These are phyloP conservation scores for Dermatophagoides farinae DNA, from an alignment of 1,140 invertebrate species.

Conservation along the genomic window DNA sequence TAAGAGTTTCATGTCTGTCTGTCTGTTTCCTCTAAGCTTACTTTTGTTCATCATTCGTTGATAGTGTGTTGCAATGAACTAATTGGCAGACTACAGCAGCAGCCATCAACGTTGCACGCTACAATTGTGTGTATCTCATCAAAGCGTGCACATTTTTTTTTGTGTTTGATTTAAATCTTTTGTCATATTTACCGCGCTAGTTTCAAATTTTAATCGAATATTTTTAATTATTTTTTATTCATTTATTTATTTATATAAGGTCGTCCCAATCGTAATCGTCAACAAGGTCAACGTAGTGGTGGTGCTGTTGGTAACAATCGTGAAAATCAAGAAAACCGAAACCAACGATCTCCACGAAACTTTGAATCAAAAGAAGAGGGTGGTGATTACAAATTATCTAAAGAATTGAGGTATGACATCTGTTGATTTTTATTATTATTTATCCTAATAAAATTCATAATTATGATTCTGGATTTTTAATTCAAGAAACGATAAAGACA, in stretches of 20 bases:
- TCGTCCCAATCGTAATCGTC: not conserved
- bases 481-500: slow-evolving; percentile 21
- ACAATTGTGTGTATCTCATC: not conserved
- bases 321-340: not conserved
- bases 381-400: not conserved
- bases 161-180: too few species aligned
- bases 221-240: not conserved
- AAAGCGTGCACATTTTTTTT: too few species aligned
- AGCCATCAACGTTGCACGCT: not conserved
- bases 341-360: slow-evolving; percentile 24
- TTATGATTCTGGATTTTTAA: too few species aligned
- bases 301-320: not conserved
- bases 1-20: not conserved
- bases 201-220: not conserved
- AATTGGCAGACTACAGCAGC: not conserved
- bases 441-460: not conserved
- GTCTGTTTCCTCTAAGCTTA: not conserved
- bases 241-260: not conserved
- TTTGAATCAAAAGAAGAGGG: slow-evolving; percentile 35
- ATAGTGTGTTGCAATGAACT: too few species aligned
- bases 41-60: too few species aligned
- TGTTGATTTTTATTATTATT: not conserved
- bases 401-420: not conserved
- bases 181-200: too few species aligned
- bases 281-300: not conserved